Evolutionary conservation across 2,797 vertebrate species (phyloP).

Genomic region (Sebastolobus alascanus): DNA sequence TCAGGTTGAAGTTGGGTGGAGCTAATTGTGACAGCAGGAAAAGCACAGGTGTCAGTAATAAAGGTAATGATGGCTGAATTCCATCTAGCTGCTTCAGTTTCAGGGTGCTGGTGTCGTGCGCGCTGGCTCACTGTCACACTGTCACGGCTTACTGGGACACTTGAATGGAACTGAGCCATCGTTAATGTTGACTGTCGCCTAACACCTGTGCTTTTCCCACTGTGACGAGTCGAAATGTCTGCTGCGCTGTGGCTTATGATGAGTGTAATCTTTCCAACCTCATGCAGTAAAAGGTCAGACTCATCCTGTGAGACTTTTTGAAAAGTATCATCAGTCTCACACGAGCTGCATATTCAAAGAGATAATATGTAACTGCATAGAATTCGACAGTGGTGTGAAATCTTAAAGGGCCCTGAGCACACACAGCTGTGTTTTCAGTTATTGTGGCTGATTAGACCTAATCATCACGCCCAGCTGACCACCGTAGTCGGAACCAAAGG

Average conservation of each 20-base stretch:
- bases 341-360: not conserved
- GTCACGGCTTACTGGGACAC: too few species aligned
- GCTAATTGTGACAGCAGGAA: too few species aligned
- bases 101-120: too few species aligned
- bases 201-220: not conserved
- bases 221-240: too few species aligned
- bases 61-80: too few species aligned
- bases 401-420: not conserved
- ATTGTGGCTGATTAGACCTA: not conserved
- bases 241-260: not conserved
- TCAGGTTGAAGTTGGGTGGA: not conserved
- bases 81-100: too few species aligned
- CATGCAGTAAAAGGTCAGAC: not conserved
- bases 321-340: not conserved
- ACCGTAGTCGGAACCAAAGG: not conserved
- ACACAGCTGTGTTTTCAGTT: not conserved
- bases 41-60: too few species aligned
- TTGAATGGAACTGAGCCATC: not conserved
- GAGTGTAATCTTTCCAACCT: not conserved
- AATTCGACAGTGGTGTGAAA: not conserved
- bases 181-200: not conserved
- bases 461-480: not conserved
- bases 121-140: too few species aligned
- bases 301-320: not conserved
- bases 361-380: not conserved